A percentile compares a stretch with the other conserved stretches of the same genome.
These are phyloP conservation scores for Bombus impatiens DNA, from an alignment of 1,140 invertebrate species.

Conservation along the genomic window DNA sequence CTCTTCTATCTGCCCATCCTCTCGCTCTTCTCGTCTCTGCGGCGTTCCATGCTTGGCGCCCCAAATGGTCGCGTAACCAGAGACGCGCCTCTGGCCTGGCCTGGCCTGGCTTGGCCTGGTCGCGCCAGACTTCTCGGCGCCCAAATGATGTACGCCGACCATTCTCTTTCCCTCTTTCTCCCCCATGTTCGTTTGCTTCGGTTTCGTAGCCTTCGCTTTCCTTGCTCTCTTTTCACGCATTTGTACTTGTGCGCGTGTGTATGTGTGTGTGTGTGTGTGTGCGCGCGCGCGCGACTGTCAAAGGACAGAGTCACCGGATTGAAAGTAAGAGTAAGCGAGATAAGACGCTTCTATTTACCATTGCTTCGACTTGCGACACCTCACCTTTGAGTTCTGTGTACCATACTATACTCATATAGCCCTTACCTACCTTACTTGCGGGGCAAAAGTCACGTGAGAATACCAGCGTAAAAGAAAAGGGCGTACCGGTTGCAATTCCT, in stretches of 20 bases:
- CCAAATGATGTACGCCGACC: constrained; percentile 78
- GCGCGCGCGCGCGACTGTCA: background rate
- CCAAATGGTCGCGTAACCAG: constrained; percentile 83
- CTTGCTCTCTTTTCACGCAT: constrained; percentile 56
- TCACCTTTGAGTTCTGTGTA: constrained; percentile 31
- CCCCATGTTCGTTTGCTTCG: background rate
- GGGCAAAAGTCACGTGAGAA: constrained; percentile 27
- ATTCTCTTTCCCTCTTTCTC: constrained; percentile 57
- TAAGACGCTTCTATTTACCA: constrained; percentile 46
- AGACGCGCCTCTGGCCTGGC: constrained; percentile 74
- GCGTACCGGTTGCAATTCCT: constrained; percentile 6
- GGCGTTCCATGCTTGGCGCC: constrained; percentile 77
- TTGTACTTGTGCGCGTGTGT: background rate
- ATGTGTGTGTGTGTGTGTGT: background rate
- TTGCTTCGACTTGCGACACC: constrained; percentile 39
- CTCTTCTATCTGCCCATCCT: constrained; percentile 16
- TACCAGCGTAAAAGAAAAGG: constrained; percentile 23
- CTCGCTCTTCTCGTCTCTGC: constrained; percentile 40
- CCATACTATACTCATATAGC: background rate
- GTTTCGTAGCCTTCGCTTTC: constrained; percentile 60
- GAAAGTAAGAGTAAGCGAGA: constrained; percentile 48
- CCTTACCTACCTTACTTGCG: constrained; percentile 44
- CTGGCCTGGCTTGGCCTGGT: constrained; percentile 71
- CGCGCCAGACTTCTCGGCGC: constrained; percentile 82
- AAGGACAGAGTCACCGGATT: constrained; percentile 7